These are phyloP conservation scores for Hippocampus comes DNA, from an alignment of 2,113 vertebrate genomes.

Conservation along the genomic window DNA sequence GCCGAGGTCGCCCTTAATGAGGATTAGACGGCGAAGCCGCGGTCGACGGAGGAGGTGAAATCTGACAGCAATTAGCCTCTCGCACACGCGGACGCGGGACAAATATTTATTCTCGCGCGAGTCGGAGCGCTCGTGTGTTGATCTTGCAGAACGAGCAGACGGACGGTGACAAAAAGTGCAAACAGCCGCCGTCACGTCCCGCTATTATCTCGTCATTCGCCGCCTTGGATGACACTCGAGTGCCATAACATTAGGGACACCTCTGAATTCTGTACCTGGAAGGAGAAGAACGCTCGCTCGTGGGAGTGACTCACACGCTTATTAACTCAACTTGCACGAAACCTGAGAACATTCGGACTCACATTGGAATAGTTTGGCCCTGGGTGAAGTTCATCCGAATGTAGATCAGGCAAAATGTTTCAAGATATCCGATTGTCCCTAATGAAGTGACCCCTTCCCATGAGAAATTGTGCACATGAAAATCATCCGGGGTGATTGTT, in stretches of 20 bases:
- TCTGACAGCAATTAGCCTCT: slow-evolving; percentile 70
- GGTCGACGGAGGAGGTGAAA: slow-evolving; percentile 38
- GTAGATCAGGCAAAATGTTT: no score
- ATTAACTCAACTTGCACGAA: no score
- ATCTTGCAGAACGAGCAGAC: slow-evolving; percentile 34
- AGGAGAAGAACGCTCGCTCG: no score
- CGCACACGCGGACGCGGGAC: slow-evolving; percentile 22
- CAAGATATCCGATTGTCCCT: no score
- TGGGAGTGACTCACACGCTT: background rate
- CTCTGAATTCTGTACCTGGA: no score
- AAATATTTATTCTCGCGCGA: slow-evolving; percentile 60
- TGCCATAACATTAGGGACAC: background rate
- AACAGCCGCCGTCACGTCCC: slow-evolving; percentile 2
- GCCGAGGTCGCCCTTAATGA: slow-evolving; percentile 65
- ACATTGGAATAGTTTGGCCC: no score
- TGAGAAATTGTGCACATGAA: no score
- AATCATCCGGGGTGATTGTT: no score
- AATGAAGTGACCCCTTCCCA: no score
- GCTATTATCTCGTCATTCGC: background rate
- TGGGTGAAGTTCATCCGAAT: no score
- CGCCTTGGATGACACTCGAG: background rate
- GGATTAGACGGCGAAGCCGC: slow-evolving; percentile 57
- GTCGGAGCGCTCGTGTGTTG: slow-evolving; percentile 41
- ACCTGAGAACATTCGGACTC: no score
- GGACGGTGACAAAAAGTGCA: slow-evolving; percentile 31